phyloP scores from a whole-genome alignment of 2,113 vertebrate genomes.

The Megaceryle torquata region DNA sequence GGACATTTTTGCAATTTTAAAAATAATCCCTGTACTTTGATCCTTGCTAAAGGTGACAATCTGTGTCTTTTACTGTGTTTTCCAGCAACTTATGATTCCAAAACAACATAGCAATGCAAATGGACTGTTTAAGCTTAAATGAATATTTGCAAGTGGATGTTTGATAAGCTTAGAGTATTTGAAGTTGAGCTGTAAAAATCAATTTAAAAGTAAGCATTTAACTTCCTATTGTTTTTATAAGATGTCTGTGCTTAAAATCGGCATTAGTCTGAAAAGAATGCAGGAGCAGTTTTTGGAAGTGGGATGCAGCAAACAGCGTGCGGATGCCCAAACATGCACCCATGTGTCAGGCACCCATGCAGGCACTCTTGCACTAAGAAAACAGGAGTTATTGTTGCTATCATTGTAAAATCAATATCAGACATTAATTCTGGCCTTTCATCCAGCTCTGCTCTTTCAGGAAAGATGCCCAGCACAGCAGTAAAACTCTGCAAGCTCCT shows the following conservation, averaged over 20 bases:
- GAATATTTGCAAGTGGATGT: not conserved
- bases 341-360: not conserved
- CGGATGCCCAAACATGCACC: not conserved
- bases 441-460: slow-evolving; percentile 38
- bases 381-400: slow-evolving; percentile 9
- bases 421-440: slow-evolving; percentile 60
- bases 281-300: not conserved
- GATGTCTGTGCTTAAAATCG: not conserved
- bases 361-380: not conserved
- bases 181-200: slow-evolving; percentile 4
- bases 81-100: not conserved
- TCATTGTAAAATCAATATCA: slow-evolving; percentile 25
- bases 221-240: slow-evolving; percentile 5
- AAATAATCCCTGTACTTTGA: not conserved
- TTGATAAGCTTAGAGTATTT: slow-evolving; percentile 25
- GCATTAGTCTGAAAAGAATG: not conserved
- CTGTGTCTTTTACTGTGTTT: not conserved
- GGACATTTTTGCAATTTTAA: not conserved
- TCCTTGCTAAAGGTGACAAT: not conserved
- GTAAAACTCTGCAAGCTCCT: not conserved
- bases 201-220: slow-evolving; percentile 7
- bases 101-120: not conserved
- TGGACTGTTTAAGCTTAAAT: not conserved
- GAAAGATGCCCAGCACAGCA: slow-evolving; percentile 41
- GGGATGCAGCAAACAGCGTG: not conserved